These are phyloP conservation scores for Nyleta sp. DNA, from an alignment of 2,888 invertebrate genomes.

Conservation along the genomic window DNA sequence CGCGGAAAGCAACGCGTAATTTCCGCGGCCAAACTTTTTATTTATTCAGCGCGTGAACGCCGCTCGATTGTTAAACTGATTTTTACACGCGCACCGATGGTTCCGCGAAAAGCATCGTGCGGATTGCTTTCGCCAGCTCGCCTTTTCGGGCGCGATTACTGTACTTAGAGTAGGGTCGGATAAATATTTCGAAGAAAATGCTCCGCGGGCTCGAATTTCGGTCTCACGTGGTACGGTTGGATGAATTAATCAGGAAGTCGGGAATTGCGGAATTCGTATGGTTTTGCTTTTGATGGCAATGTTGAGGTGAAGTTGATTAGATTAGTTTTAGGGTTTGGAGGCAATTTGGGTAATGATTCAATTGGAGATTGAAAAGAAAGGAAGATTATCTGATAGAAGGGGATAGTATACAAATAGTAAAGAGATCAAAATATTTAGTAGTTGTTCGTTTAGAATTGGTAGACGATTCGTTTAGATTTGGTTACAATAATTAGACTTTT, in stretches of 20 bases:
- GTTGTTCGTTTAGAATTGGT: too few relatives aligned
- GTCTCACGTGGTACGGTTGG: background rate
- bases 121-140: background rate
- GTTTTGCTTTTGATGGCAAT: too few relatives aligned
- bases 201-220: background rate
- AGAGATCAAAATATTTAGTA: too few relatives aligned
- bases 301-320: too few relatives aligned
- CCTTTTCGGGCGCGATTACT: constrained; percentile 22
- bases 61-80: constrained; percentile 15
- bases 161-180: background rate
- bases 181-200: constrained; percentile 4
- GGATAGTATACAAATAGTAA: too few relatives aligned
- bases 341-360: too few relatives aligned
- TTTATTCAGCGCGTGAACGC: constrained; percentile 35
- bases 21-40: constrained; percentile 12
- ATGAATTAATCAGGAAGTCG: constrained; percentile 9
- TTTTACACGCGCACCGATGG: constrained; percentile 20
- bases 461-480: too few relatives aligned
- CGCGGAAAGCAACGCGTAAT: constrained; percentile 13
- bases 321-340: too few relatives aligned
- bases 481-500: too few relatives aligned
- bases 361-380: too few relatives aligned
- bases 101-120: constrained; percentile 6
- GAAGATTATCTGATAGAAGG: too few relatives aligned
- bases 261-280: too few relatives aligned